Evolutionary conservation across 2,888 invertebrate species (phyloP).

Genomic region (Asteroscopus sphinx): DNA sequence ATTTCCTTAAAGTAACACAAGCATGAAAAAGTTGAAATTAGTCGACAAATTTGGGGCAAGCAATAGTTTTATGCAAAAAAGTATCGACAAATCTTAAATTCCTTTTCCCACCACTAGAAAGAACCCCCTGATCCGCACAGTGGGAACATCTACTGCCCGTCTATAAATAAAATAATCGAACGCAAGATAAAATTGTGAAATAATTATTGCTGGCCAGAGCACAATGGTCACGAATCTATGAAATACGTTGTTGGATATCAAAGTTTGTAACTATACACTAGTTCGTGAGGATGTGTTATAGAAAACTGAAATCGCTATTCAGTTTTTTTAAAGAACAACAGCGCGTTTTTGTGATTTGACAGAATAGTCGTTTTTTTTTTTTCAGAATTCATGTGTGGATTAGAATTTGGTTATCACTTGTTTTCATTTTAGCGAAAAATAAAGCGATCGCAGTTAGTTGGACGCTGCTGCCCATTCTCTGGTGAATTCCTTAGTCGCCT

Average conservation of each 20-base stretch:
- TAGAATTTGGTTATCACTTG: too few relatives aligned
- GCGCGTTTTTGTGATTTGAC: too few relatives aligned
- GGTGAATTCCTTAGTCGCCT: too few relatives aligned
- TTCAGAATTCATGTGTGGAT: too few relatives aligned
- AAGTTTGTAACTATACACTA: slow-evolving; percentile 13
- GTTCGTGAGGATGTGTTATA: slow-evolving; percentile 6
- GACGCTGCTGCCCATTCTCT: too few relatives aligned
- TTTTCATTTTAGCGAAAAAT: too few relatives aligned
- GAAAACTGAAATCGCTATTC: background rate
- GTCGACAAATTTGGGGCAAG: too few relatives aligned
- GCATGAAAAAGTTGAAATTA: too few relatives aligned
- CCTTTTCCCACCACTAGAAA: slow-evolving; percentile 50
- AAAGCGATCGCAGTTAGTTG: too few relatives aligned
- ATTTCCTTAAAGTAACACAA: too few relatives aligned
- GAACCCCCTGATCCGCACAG: slow-evolving; percentile 63
- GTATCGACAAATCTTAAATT: slow-evolving; percentile 34
- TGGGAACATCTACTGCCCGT: slow-evolving; percentile 70
- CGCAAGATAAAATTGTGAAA: slow-evolving; percentile 79
- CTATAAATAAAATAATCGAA: slow-evolving; percentile 83
- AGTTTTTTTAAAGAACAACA: background rate
- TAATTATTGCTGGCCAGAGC: slow-evolving; percentile 72
- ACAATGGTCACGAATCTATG: slow-evolving; percentile 45
- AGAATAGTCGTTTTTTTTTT: too few relatives aligned
- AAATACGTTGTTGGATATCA: slow-evolving; percentile 14
- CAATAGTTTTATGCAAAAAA: background rate